These are phyloP conservation scores for Dolichomitus sp. DNA, from an alignment of 2,888 invertebrate genomes.

Conservation along the genomic window DNA sequence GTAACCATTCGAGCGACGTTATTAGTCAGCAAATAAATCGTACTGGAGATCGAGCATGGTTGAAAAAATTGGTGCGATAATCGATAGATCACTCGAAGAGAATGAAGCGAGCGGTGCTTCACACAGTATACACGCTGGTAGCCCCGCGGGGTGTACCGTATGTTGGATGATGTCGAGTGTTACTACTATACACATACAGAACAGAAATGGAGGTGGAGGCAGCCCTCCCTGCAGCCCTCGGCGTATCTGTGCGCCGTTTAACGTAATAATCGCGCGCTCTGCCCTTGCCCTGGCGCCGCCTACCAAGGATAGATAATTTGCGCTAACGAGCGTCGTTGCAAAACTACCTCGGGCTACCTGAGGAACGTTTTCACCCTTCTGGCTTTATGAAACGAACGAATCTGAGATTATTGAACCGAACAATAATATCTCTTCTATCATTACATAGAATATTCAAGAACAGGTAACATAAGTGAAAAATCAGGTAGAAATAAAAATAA, in stretches of 20 bases:
- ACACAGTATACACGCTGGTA: not conserved
- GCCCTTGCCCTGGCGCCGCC: conserved; percentile 57
- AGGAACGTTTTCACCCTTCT: not conserved
- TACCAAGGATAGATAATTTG: conserved; percentile 66
- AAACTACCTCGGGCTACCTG: conserved; percentile 57
- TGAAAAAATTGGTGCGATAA: conserved; percentile 19
- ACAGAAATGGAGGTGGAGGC: conserved; percentile 16
- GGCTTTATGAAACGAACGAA: conserved; percentile 34
- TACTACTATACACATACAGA: not conserved
- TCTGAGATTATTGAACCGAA: not conserved
- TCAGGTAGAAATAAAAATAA: not conserved
- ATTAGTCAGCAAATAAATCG: not conserved
- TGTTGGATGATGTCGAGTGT: not conserved
- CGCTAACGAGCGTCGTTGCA: conserved; percentile 62
- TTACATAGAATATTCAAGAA: not conserved
- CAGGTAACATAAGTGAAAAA: not conserved
- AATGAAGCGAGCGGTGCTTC: conserved; percentile 20
- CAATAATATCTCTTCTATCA: conserved; percentile 24
- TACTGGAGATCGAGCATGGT: not conserved
- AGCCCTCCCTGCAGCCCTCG: conserved; percentile 25
- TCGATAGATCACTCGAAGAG: conserved; percentile 26
- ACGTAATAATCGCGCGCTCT: conserved; percentile 66
- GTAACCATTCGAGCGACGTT: no score
- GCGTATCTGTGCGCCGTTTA: conserved; percentile 56
- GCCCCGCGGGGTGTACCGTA: not conserved